A percentile compares a stretch with the other conserved stretches of the same genome.
Conservation (phyloP, 2,797 vertebrate genomes). For the Poecilia wingei region DNA sequence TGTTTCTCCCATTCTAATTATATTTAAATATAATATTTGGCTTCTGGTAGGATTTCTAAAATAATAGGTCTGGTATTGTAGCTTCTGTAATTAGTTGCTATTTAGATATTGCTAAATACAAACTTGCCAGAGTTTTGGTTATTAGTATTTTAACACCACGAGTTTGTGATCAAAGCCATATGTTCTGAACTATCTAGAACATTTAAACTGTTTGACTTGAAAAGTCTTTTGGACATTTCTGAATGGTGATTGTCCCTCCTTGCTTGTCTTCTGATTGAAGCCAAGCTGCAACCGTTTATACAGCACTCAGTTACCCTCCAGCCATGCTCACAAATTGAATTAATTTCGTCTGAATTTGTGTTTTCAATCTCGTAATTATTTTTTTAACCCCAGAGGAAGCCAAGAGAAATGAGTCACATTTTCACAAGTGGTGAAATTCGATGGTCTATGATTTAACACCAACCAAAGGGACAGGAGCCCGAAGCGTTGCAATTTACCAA, state of each 20-base stretch:
- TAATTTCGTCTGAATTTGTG: slow-evolving; percentile 80
- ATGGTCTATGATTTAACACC: slow-evolving; percentile 69
- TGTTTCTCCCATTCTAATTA: neutral
- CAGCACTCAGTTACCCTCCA: slow-evolving; percentile 64
- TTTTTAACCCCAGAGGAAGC: slow-evolving; percentile 75
- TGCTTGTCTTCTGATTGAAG: slow-evolving; percentile 59
- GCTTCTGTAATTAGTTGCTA: neutral
- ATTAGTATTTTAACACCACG: slow-evolving; percentile 14
- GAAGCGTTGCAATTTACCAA: slow-evolving; percentile 77
- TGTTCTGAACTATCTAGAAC: slow-evolving; percentile 24
- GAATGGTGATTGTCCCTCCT: slow-evolving; percentile 41
- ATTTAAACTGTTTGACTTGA: slow-evolving; percentile 40
- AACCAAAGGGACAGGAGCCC: slow-evolving; percentile 72
- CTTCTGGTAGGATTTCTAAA: neutral
- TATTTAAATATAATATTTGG: neutral
- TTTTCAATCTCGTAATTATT: slow-evolving; percentile 82
- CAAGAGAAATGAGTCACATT: slow-evolving; percentile 73
- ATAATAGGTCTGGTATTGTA: neutral
- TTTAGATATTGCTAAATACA: neutral
- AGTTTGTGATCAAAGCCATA: neutral
- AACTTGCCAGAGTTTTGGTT: slow-evolving; percentile 18
- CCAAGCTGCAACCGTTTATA: slow-evolving; percentile 52
- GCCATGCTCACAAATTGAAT: slow-evolving; percentile 77
- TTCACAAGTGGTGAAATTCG: slow-evolving; percentile 71
- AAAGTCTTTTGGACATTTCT: slow-evolving; percentile 57